These are phyloP conservation scores for Acanthoscelides obtectus DNA, from an alignment of 2,888 invertebrate species.

Conservation along the genomic window DNA sequence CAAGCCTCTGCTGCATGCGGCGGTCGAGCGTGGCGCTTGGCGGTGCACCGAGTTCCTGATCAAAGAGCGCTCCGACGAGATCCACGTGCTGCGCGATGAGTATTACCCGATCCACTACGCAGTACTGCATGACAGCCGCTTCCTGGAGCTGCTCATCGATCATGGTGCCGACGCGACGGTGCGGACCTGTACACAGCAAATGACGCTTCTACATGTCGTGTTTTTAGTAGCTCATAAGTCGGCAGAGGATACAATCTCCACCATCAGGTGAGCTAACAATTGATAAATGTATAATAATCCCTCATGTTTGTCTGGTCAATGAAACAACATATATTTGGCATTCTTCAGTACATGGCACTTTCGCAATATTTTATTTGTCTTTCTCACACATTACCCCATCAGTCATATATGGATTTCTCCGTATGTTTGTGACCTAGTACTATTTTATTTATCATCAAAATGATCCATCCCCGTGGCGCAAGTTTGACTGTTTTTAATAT, in stretches of 20 bases:
- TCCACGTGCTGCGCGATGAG: constrained; percentile 67
- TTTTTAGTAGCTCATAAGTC: constrained; percentile 65
- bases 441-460: too few relatives aligned
- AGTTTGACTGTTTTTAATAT: too few relatives aligned
- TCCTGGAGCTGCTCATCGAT: constrained; percentile 59
- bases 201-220: constrained; percentile 65
- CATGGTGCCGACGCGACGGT: constrained; percentile 69
- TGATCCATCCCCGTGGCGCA: too few relatives aligned
- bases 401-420: too few relatives aligned
- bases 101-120: constrained; percentile 76
- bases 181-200: constrained; percentile 65
- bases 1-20: constrained; percentile 62
- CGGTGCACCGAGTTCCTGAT: constrained; percentile 65
- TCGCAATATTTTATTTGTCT: too few relatives aligned
- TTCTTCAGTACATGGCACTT: too few relatives aligned
- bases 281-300: too few relatives aligned
- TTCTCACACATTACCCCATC: too few relatives aligned
- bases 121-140: constrained; percentile 66
- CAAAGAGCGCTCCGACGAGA: constrained; percentile 61
- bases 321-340: too few relatives aligned
- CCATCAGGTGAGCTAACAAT: constrained; percentile 49
- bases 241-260: constrained; percentile 66
- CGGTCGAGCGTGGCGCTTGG: constrained; percentile 69
- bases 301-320: too few relatives aligned
- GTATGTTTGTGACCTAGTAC: too few relatives aligned